phyloP scores from a whole-genome alignment of 2,113 vertebrate genomes.

The Seriola quinqueradiata region DNA sequence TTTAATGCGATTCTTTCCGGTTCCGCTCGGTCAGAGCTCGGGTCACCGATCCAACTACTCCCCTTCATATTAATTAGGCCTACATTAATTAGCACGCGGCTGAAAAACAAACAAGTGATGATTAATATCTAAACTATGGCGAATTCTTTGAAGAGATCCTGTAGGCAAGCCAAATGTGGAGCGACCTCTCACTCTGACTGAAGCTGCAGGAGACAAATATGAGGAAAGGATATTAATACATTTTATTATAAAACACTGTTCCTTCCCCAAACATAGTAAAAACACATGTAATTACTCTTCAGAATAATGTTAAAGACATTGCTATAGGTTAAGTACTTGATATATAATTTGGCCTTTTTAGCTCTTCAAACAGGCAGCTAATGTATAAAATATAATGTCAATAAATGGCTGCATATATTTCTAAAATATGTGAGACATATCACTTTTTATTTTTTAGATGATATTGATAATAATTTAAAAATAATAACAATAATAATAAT shows the following conservation, averaged over 20 bases:
- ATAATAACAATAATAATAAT: neutral
- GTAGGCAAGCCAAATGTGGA: constrained; percentile 30
- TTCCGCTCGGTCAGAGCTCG: constrained; percentile 82
- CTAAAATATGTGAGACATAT: neutral
- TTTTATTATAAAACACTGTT: neutral
- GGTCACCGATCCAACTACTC: constrained; percentile 78
- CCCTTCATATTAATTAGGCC: constrained; percentile 74
- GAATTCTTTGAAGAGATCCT: constrained; percentile 62
- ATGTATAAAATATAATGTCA: neutral
- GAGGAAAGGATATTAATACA: neutral
- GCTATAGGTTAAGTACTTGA: neutral
- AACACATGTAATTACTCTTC: neutral
- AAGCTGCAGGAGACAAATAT: constrained; percentile 3
- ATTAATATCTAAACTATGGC: constrained; percentile 76
- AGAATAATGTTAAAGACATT: neutral
- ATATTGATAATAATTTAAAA: neutral
- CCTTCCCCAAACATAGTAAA: neutral
- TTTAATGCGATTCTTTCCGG: constrained; percentile 86
- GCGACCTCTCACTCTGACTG: constrained; percentile 21
- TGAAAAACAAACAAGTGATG: constrained; percentile 75
- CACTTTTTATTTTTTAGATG: neutral
- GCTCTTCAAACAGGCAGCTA: neutral
- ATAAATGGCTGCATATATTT: neutral
- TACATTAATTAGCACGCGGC: constrained; percentile 79
- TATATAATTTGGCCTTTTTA: neutral